Evolutionary conservation across 2,113 vertebrate genomes (phyloP).

Genomic region (Cephalopterus ornatus): DNA sequence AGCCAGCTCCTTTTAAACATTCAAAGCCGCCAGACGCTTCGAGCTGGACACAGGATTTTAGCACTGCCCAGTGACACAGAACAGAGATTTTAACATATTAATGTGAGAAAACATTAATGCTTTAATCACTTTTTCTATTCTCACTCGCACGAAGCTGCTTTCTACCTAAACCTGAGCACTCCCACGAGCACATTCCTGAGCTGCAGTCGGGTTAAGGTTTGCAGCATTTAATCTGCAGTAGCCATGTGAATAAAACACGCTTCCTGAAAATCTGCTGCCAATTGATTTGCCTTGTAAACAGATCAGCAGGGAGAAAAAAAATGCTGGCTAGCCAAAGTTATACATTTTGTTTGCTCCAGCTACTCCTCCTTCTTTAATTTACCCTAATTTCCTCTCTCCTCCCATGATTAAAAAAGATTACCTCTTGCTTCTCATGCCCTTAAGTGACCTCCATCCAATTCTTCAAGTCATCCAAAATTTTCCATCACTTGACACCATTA

Average conservation of each 20-base stretch:
- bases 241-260: not conserved
- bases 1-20: not conserved
- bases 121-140: not conserved
- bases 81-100: not conserved
- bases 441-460: not conserved
- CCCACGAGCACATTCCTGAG: not conserved
- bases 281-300: conserved; percentile 24
- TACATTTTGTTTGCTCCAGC: not conserved
- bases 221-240: not conserved
- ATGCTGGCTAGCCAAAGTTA: not conserved
- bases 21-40: not conserved
- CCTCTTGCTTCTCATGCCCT: conserved; percentile 38
- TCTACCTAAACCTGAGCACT: not conserved
- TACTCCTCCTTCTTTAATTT: conserved; percentile 15
- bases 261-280: conserved; percentile 30
- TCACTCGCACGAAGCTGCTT: not conserved
- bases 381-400: conserved; percentile 16
- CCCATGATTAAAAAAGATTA: conserved; percentile 28
- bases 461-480: not conserved
- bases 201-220: not conserved
- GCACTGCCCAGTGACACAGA: not conserved
- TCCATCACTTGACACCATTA: not conserved
- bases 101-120: not conserved
- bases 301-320: not conserved
- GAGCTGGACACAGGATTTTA: not conserved